phyloP scores from a whole-genome alignment of 1,140 invertebrate species.

The Bombus waltoni region DNA sequence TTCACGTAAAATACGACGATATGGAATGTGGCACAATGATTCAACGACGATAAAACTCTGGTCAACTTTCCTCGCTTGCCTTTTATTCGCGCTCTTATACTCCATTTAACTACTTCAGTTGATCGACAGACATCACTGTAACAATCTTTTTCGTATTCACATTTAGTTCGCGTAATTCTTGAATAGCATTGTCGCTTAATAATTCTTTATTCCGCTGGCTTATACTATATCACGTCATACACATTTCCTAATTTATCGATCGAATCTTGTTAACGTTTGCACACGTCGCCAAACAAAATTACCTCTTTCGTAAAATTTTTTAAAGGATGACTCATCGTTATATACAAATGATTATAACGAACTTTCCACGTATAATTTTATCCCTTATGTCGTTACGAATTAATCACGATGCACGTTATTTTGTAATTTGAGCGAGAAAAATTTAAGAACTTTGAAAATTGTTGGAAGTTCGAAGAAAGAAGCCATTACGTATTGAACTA shows the following conservation, averaged over 20 bases:
- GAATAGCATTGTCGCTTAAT: slow-evolving; percentile 15
- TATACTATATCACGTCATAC: slow-evolving; percentile 30
- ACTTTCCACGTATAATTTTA: neutral
- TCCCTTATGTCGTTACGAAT: neutral
- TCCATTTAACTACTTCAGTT: slow-evolving; percentile 30
- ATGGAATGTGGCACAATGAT: slow-evolving; percentile 76
- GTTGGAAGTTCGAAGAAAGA: neutral
- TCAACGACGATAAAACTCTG: slow-evolving; percentile 72
- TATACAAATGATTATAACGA: neutral
- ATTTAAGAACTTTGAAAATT: neutral
- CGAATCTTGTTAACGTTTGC: slow-evolving; percentile 22
- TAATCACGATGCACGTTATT: neutral
- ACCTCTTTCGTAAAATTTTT: neutral
- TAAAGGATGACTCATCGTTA: neutral
- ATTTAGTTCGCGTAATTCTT: slow-evolving; percentile 15
- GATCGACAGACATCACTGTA: slow-evolving; percentile 26
- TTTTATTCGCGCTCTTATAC: slow-evolving; percentile 39
- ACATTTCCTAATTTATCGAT: slow-evolving; percentile 32
- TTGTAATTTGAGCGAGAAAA: neutral
- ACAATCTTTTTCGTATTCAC: slow-evolving; percentile 8
- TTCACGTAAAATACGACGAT: slow-evolving; percentile 71
- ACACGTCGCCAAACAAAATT: slow-evolving; percentile 23
- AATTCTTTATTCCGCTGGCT: slow-evolving; percentile 42
- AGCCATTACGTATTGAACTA: neutral
- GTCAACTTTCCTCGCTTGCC: slow-evolving; percentile 52